A percentile compares a stretch with the other conserved stretches of the same genome.
Conservation (phyloP, 1,140 invertebrate genomes). For the Alviniconcha marisindica region DNA sequence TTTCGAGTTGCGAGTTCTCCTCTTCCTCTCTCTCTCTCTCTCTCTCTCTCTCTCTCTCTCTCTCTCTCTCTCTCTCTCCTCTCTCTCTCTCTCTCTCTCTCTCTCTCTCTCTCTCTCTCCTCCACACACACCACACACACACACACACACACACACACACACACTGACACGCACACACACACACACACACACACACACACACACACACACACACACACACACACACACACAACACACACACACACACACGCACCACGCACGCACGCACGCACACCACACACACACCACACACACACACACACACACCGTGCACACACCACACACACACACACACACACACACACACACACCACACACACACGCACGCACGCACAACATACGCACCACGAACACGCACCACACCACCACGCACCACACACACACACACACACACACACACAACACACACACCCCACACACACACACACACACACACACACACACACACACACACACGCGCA, state of each 20-base stretch:
- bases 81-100: background rate
- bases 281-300: background rate
- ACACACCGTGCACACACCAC: too few species aligned
- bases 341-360: too few species aligned
- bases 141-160: constrained; percentile 3
- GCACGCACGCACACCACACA: background rate
- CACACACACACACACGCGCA: constrained; percentile 12
- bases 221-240: background rate
- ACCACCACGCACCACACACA: too few species aligned
- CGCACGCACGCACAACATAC: too few species aligned
- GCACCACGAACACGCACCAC: too few species aligned
- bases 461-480: constrained; percentile 30
- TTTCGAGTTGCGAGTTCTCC: too few species aligned
- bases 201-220: background rate
- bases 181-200: constrained; percentile 30
- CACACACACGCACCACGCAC: background rate
- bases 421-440: too few species aligned
- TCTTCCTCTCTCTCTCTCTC: background rate
- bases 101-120: background rate
- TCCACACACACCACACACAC: background rate
- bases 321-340: too few species aligned
- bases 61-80: too few species aligned
- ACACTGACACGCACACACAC: constrained; percentile 17
- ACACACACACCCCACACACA: background rate
- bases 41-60: background rate